Base-by-base conservation (phyloP, 2,888 invertebrate genomes). In the Chrysomela aeneicollis region DNA sequence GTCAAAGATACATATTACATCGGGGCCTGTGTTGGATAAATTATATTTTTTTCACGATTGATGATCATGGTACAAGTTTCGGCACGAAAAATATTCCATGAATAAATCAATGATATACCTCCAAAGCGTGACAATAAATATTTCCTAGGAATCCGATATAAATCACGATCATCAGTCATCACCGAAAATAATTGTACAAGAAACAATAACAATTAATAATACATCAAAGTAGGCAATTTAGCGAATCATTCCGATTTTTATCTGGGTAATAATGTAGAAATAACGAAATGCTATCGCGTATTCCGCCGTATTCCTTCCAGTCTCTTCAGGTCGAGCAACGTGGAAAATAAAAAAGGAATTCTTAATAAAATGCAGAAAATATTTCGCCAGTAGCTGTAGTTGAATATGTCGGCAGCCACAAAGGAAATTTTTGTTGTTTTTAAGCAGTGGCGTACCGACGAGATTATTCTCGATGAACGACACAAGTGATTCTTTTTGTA, bases 321-420 rank as follows among this genome's bases (percentile, higher is more conserved):
- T 17, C 57, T 57, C 47, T 42, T 42, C 42, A 42, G n/a, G 42
- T 18, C 46, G 12, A 57, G 47, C 47, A 22, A 57, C 42, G 22
- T 46, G 52, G n/a, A 53, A 46, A 52, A 59, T 46, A 53, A 61
- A 64, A 64, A 60, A 58, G 61, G 65, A 65, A 65, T 65, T 65
- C 65, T 65, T 58, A 61, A 65, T 65, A 65, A 65, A 65, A 65
- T 65, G 65, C 61, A 61, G 75, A 70, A 75, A 73, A 76, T 74
- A 76, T 76, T 76, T 73, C 59, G 76, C 73, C 74, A 70, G 76
- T 76, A 76, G 75, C 73, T 71, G 71, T 66, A 72, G 70, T 61
- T 67, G 72, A 73, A 73, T 74, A 73, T 69, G 76, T 75, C 75
- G 76, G 75, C 73, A 59, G 66, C 64, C 69, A 73, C 71, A 73